Base-by-base conservation (phyloP, 2,113 vertebrate species). In the Cottus gobio region DNA sequence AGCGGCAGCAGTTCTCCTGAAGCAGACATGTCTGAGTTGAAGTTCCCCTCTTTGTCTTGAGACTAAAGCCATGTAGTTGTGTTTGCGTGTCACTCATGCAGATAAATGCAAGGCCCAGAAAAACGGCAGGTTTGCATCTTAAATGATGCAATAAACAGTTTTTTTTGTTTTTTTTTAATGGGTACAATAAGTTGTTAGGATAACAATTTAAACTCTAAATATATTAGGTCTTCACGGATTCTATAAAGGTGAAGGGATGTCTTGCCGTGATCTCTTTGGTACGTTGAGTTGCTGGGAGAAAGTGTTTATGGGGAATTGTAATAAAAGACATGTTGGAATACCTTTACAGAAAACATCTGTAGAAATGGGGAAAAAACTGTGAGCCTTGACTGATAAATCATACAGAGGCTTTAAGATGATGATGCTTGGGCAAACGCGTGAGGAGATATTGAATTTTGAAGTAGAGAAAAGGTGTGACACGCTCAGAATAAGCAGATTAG, bases 1-100 rank as follows among this genome's bases (percentile, higher is more conserved):
- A 96, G 95, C 94, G 96, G 95, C 68, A 96, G 95, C 94, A 99
- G 97, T 87, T 97, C 97, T 0, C 97, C 97, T 0, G 97, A 99
- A 81, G 88, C 93, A 0, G 97, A 99, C 84, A 95, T 98, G 22
- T 90, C 93, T 0, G 97, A 98, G 61, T 87, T 97, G 61, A 98
- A 96, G 91, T 96, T 97, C 37, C 94, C 95, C 1, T 86, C 95
- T 57, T 87, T 94, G 77, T 94, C 93, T 58, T 93, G 94, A 0
- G 93, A 42, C 13, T 56, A 12, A 48, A 52, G 37, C 39, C 24
- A 18, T 20, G 34, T 78, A 62, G 70, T 13, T 8, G 50, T 65
- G 42, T 36, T 52, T 46, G 18, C 58, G 18, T 56, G 22, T 62
- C 28, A 34, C 18, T 63, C n/a, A 2, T 30, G 22, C 57, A 68